phyloP scores from a whole-genome alignment of 1,140 invertebrate species.

The Anastrepha ludens region DNA sequence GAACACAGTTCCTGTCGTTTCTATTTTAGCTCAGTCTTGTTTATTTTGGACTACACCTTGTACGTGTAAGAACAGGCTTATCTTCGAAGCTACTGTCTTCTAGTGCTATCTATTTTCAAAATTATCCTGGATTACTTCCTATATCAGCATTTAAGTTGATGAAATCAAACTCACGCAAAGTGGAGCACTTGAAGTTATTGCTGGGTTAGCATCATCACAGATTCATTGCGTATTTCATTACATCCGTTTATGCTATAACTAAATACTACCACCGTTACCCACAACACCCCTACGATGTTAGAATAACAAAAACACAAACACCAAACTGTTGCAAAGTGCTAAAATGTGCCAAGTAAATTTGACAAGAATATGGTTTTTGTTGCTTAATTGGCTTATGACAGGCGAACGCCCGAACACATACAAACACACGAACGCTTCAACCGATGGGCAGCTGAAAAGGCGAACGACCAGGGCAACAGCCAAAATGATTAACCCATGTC shows the following conservation, averaged over 20 bases:
- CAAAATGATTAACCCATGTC: constrained; percentile 45
- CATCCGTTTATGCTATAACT: not conserved
- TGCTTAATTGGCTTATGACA: constrained; percentile 52
- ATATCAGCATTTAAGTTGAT: no score
- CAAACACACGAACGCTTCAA: not conserved
- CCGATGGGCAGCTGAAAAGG: not conserved
- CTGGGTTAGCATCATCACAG: constrained; percentile 16
- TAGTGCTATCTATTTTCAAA: no score
- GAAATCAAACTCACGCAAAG: no score
- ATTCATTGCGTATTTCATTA: constrained; percentile 12
- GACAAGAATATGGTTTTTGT: constrained; percentile 51
- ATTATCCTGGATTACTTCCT: no score
- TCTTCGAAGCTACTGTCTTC: no score
- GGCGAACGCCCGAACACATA: constrained; percentile 23
- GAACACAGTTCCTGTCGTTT: no score
- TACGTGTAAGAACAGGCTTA: no score
- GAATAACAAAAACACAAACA: not conserved
- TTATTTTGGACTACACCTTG: no score
- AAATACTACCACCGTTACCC: constrained; percentile 4
- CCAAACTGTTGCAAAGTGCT: constrained; percentile 48
- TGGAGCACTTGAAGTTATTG: no score
- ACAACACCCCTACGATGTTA: constrained; percentile 11
- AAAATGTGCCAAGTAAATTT: constrained; percentile 41
- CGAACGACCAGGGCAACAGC: constrained; percentile 38
- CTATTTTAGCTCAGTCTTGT: no score